Evolutionary conservation across 2,888 invertebrate species (phyloP).

Genomic region (Drosophila maculinotata): DNA sequence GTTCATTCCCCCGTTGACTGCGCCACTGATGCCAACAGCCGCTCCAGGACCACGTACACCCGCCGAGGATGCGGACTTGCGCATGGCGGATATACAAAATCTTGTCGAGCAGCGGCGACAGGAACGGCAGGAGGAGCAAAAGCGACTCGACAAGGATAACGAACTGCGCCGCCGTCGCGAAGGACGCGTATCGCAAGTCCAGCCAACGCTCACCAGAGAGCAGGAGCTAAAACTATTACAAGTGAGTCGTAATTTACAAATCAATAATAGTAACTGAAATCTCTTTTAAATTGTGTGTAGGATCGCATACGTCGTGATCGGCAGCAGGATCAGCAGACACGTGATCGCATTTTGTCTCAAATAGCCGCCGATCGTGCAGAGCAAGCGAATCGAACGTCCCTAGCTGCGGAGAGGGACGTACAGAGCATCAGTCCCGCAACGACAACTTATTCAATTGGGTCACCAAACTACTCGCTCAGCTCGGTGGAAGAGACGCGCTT

Average conservation of each 20-base stretch:
- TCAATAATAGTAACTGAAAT: background rate
- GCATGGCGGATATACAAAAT: slow-evolving; percentile 56
- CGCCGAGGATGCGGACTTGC: slow-evolving; percentile 23
- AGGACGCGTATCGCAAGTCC: slow-evolving; percentile 90
- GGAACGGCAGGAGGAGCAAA: slow-evolving; percentile 95
- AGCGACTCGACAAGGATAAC: slow-evolving; percentile 89
- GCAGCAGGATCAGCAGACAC: slow-evolving; percentile 93
- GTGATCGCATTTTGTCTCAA: slow-evolving; percentile 93
- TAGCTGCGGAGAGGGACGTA: slow-evolving; percentile 13
- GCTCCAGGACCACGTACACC: background rate
- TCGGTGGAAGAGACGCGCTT: slow-evolving; percentile 87
- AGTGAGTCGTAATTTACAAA: slow-evolving; percentile 25
- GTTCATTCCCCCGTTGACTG: slow-evolving; percentile 14
- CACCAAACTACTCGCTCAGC: slow-evolving; percentile 60
- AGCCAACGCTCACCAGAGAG: slow-evolving; percentile 74
- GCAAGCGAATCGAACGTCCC: slow-evolving; percentile 89
- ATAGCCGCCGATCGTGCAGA: slow-evolving; percentile 94
- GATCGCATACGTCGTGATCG: slow-evolving; percentile 93
- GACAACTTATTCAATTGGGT: slow-evolving; percentile 67
- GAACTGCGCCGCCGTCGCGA: slow-evolving; percentile 91
- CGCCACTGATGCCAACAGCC: slow-evolving; percentile 10
- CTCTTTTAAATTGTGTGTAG: slow-evolving; percentile 79
- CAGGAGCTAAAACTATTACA: slow-evolving; percentile 78
- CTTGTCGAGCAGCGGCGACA: slow-evolving; percentile 87
- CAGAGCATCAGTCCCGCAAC: slow-evolving; percentile 51